Base-by-base conservation (phyloP, 2,888 invertebrate species). In the Anagyrus pseudococci region DNA sequence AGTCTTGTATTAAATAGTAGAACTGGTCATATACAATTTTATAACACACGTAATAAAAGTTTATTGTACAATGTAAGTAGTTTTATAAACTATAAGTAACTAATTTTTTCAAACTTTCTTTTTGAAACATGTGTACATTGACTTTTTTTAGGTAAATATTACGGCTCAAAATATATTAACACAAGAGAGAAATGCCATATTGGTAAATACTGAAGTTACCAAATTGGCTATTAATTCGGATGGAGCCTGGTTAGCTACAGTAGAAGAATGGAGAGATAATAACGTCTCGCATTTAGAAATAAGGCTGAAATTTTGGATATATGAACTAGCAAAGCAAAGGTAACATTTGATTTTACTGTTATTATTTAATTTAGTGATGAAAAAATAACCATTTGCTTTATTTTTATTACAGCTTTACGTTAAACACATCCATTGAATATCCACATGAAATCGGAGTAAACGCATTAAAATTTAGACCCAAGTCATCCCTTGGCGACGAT, bases 261-360 rank as follows among this genome's bases (percentile, higher is more conserved):
- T 87, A 4, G 89, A 89, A 75, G 83, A 85, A 61, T 82, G 87
- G 63, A 29, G 10, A 29, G 83, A 86, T 71, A 88, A 89, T 77
- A 79, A 83, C 25, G 77, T 84, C 46, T 84, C 85, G 63, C 80
- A 82, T 52, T 82, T 84, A 4, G 91, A 92, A 79, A 80, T 88
- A 4, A 82, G 88, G 58, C 82, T 93, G 0, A 93, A 93, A 75
- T 93, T 93, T 80, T 93, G 93, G 92, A 73, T 82, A 60, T 91
- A 85, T 72, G 79, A 87, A 69, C 74, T 79, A 1, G 79, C 83
- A 43, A 80, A 83, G 53, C 89, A 91, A 79, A 84, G 79, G 88
- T 90, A 82, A 81, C 76, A 29, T 29, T 29, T 29, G 4, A 10
- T 29, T 29, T 29, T 8, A 41, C 4, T 15, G 4, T 8, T 41